Evolutionary conservation across 2,888 invertebrate species (phyloP), one percentile per base, ranked within the genome.

Genomic region (Drosophila cyrtoloma): DNA sequence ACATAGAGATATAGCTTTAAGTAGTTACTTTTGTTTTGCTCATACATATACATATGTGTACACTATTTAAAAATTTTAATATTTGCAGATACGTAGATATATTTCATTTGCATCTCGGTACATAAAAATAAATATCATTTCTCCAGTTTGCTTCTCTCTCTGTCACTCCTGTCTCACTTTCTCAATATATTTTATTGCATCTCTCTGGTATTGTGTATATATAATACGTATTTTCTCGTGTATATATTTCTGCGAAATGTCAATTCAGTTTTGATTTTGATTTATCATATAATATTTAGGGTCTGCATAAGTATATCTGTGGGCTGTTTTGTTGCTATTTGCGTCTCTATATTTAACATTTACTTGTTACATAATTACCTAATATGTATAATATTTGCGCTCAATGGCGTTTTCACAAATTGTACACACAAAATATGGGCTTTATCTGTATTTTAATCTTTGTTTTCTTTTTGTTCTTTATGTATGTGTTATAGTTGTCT

Each of bases 51-150:
- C 47, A 51, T 53, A 53, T 57, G 60, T 78, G 56, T 58, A 71
- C 62, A 61, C 37, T 57, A 57, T 66, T 71, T 71, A 62, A 59
- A 76, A 71, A 63, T 61, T 56, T 62, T 33, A 37, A 39, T 65
- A 56, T 77, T n/a, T 71, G 66, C 72, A 58, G 69, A 78, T 82
- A 71, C 71, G 68, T 71, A 64, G 65, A 58, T 75, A 53, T 71
- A 65, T 61, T 69, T 71, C 52, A 44, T 61, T 59, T 65, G 62
- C 50, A 55, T 56, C 68, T 78, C 75, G 80, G 87, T 89, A 82
- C 84, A 82, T 69, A 86, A 86, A 86, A 86, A 86, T 86, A 86
- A 85, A 88, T 83, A 80, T 75, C 65, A 60, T 79, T 76, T 65
- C 26, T 66, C 53, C 57, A 58, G 30, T 60, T 65, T 60, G 60